Percentiles rank a stretch among this genome's conserved stretches.
phyloP scores from a whole-genome alignment of 2,113 vertebrate genomes.

The Oceanodroma tethys region DNA sequence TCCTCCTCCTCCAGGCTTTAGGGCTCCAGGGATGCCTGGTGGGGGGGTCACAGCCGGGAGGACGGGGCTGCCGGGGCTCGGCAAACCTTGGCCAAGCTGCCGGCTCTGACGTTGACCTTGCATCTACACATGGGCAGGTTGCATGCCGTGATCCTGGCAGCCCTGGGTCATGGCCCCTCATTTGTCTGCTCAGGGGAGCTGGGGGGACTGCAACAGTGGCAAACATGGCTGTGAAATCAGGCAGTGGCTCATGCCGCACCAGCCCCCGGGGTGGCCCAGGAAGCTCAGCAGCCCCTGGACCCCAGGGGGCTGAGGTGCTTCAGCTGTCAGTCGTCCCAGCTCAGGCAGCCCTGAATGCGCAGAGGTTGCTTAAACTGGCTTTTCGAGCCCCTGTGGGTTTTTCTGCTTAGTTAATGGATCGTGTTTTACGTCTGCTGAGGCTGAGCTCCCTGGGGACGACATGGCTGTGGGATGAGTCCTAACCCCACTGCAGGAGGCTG shows the following conservation, averaged over 20 bases:
- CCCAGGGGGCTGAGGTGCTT: neutral
- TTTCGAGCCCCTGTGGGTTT: neutral
- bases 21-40: neutral
- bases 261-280: neutral
- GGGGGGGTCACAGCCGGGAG: rapidly evolving
- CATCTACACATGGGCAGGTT: rapidly evolving
- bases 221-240: neutral
- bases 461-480: neutral
- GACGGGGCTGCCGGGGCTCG: neutral
- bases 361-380: neutral
- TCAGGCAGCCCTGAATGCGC: rapidly evolving
- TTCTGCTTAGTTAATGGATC: neutral
- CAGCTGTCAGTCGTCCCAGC: rapidly evolving
- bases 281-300: neutral
- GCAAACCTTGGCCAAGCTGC: neutral
- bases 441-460: neutral
- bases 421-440: neutral
- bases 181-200: neutral
- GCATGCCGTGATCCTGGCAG: rapidly evolving
- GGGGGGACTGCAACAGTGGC: neutral
- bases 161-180: rapidly evolving
- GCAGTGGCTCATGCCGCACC: neutral
- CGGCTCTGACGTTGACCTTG: neutral
- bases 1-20: neutral
- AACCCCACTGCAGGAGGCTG: neutral